phyloP scores from a whole-genome alignment of 2,113 vertebrate genomes.

The Willisornis vidua region DNA sequence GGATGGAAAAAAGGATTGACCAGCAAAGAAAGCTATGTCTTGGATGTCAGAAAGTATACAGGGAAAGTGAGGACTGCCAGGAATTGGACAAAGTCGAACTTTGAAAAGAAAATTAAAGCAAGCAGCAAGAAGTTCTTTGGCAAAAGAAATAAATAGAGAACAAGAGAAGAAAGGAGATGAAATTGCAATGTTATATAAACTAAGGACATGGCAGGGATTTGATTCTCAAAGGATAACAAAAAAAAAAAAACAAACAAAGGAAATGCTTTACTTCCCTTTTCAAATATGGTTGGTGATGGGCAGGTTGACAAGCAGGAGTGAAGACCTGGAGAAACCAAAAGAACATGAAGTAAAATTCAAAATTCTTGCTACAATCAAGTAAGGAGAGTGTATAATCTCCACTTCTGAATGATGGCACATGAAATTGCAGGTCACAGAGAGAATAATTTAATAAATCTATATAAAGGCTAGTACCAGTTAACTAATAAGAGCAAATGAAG shows the following conservation, averaged over 20 bases:
- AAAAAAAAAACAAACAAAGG: background rate
- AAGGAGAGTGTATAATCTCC: background rate
- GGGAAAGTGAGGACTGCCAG: slow-evolving; percentile 20
- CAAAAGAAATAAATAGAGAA: background rate
- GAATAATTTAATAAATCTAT: background rate
- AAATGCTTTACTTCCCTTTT: background rate
- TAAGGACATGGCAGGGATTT: background rate
- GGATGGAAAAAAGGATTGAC: background rate
- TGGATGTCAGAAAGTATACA: background rate
- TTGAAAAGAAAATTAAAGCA: slow-evolving; percentile 26
- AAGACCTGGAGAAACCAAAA: background rate
- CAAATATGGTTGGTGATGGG: background rate
- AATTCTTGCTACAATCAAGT: background rate
- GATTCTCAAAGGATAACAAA: background rate
- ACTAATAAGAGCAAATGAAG: background rate
- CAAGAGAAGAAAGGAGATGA: background rate
- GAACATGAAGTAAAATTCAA: background rate
- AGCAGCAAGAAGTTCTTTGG: background rate
- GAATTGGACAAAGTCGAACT: background rate
- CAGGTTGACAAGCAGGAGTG: background rate
- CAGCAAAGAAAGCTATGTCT: background rate
- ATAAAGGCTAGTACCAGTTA: background rate
- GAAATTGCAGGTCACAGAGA: background rate
- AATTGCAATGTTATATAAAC: background rate
- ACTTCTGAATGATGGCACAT: background rate